Conservation (phyloP, 2,797 vertebrate species). For the Neostethus bicornis region DNA sequence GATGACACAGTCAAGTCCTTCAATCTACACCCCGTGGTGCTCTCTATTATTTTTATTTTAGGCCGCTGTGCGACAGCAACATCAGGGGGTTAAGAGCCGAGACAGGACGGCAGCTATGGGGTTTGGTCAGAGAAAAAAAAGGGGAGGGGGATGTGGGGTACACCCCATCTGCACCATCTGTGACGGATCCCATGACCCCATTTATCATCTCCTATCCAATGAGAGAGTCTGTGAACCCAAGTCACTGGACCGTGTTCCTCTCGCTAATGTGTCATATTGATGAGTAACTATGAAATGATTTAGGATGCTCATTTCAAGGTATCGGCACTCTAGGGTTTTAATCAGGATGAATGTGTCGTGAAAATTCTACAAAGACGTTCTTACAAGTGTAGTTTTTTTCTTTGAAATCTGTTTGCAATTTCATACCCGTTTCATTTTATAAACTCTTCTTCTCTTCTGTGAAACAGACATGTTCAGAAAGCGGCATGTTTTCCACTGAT, state of each 20-base stretch:
- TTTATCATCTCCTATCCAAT: conserved; percentile 51
- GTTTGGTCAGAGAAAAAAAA: conserved; percentile 6
- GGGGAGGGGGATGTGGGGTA: conserved; percentile 29
- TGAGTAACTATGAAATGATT: conserved; percentile 55
- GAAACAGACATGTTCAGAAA: background rate
- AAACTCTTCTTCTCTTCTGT: conserved; percentile 40
- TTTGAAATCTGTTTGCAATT: conserved; percentile 12
- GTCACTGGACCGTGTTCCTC: conserved; percentile 59
- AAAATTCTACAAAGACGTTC: conserved; percentile 35
- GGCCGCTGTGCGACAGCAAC: conserved; percentile 27
- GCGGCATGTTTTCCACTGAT: conserved; percentile 33
- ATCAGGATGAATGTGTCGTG: conserved; percentile 24
- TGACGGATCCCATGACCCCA: conserved; percentile 73
- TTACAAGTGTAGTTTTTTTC: conserved; percentile 14
- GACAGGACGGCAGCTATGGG: conserved; percentile 30
- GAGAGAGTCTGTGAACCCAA: conserved; percentile 35
- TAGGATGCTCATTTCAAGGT: conserved; percentile 55
- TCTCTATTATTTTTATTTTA: conserved; percentile 46
- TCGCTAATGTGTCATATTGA: conserved; percentile 51
- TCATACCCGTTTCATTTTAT: conserved; percentile 33
- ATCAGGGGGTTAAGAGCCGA: conserved; percentile 6
- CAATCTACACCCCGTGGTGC: conserved; percentile 42
- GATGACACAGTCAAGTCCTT: conserved; percentile 36
- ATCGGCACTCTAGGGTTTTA: conserved; percentile 40
- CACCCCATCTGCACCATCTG: conserved; percentile 73